Evolutionary conservation across 64 coral and sea anemone species (phyloP).

Genomic region (Trachythela sp.): DNA sequence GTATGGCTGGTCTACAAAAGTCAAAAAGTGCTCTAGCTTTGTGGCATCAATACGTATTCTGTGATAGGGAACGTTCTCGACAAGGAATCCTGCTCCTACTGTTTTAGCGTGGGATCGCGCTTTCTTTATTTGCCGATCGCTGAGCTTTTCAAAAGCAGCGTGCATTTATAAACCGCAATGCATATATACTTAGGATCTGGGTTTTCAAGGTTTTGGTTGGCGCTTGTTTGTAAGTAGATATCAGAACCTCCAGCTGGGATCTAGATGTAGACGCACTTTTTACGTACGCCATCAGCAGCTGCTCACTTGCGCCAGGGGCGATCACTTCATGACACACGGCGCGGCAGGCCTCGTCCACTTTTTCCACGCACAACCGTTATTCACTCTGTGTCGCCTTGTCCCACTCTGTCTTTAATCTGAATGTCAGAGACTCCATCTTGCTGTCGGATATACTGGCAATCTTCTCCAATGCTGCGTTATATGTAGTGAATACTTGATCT

Average conservation of each 20-base stretch:
- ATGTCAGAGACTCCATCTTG: slow-evolving; percentile 37
- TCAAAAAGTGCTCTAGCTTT: slow-evolving; percentile 50
- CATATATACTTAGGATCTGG: slow-evolving; percentile 40
- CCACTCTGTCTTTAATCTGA: slow-evolving; percentile 45
- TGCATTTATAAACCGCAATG: slow-evolving; percentile 28
- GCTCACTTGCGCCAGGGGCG: slow-evolving; percentile 44
- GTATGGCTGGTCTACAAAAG: slow-evolving; percentile 29
- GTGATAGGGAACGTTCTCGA: background rate
- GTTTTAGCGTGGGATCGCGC: slow-evolving; percentile 16
- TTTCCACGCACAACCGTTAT: slow-evolving; percentile 40
- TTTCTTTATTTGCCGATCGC: slow-evolving; percentile 36
- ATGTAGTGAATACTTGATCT: slow-evolving; percentile 14
- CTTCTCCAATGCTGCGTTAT: slow-evolving; percentile 32
- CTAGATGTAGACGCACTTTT: slow-evolving; percentile 7
- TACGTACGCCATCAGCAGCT: slow-evolving; percentile 43
- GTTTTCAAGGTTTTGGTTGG: slow-evolving; percentile 33
- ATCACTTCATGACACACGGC: slow-evolving; percentile 54
- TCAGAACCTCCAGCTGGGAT: background rate
- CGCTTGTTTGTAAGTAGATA: slow-evolving; percentile 22
- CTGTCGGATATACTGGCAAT: slow-evolving; percentile 46
- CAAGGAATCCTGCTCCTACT: background rate
- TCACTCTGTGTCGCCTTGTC: slow-evolving; percentile 46
- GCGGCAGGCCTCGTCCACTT: slow-evolving; percentile 33
- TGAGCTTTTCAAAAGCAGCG: slow-evolving; percentile 26
- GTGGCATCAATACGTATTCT: slow-evolving; percentile 33